Conservation (phyloP, 2,113 vertebrate genomes). For the Alligator sinensis region DNA sequence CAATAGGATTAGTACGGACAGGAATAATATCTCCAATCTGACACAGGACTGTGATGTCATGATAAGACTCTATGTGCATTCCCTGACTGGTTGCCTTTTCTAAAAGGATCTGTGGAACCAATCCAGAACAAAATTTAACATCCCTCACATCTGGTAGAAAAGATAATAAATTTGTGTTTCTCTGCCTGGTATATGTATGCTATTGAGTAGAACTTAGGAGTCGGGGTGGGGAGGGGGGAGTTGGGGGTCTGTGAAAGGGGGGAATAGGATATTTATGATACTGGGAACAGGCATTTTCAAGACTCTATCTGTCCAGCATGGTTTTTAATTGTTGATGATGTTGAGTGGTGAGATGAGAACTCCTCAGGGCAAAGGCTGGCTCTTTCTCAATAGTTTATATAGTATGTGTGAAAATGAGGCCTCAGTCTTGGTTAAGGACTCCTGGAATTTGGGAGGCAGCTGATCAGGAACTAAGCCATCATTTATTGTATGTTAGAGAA, state of each 20-base stretch:
- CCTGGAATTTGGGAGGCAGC: neutral
- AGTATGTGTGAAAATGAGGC: neutral
- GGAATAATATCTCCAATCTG: neutral
- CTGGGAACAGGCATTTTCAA: neutral
- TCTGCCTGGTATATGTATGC: neutral
- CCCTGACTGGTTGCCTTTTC: neutral
- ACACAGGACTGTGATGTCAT: accelerated
- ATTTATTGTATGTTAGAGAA: neutral
- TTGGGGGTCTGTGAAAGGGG: neutral
- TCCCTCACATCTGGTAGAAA: neutral
- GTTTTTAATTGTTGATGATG: neutral
- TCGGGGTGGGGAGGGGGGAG: neutral
- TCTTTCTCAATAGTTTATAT: neutral
- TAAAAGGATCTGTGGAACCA: neutral
- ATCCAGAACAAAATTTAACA: neutral
- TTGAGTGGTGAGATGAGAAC: neutral
- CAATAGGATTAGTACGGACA: neutral
- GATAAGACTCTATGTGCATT: neutral
- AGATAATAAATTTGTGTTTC: neutral
- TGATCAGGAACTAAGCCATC: neutral
- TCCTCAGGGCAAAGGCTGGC: neutral
- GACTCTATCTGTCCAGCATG: accelerated
- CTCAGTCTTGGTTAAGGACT: neutral
- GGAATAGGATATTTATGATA: accelerated
- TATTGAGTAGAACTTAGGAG: neutral